Evolutionary conservation across 2,113 vertebrate genomes (phyloP).

Genomic region (Mustela nigripes): DNA sequence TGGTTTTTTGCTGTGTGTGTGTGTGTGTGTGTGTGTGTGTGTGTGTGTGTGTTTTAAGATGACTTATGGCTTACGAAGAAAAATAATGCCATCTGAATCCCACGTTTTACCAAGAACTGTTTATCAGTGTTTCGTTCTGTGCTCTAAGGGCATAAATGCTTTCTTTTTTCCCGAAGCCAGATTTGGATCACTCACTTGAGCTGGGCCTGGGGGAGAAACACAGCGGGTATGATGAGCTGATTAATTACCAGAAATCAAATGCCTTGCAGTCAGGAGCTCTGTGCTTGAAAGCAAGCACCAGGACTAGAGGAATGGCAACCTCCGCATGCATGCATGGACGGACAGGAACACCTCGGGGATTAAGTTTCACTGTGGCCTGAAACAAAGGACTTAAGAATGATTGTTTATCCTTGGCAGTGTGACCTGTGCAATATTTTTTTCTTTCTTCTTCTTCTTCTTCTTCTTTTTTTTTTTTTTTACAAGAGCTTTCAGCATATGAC

Average conservation of each 20-base stretch:
- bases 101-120: slow-evolving; percentile 84
- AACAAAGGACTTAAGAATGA: slow-evolving; percentile 87
- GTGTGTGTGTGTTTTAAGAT: neutral
- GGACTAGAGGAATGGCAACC: slow-evolving; percentile 76
- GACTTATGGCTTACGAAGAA: slow-evolving; percentile 44
- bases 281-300: slow-evolving; percentile 81
- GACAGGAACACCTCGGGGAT: slow-evolving; percentile 82
- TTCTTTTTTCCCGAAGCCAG: slow-evolving; percentile 86
- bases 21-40: too few relatives aligned
- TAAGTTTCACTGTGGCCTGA: slow-evolving; percentile 84
- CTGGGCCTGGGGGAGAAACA: slow-evolving; percentile 86
- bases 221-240: slow-evolving; percentile 89
- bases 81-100: slow-evolving; percentile 82
- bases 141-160: slow-evolving; percentile 84
- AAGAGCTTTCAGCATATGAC: slow-evolving; percentile 82
- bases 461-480: slow-evolving; percentile 80
- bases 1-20: neutral
- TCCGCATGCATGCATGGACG: slow-evolving; percentile 79
- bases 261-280: slow-evolving; percentile 86
- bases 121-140: slow-evolving; percentile 84
- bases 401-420: slow-evolving; percentile 88
- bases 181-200: slow-evolving; percentile 88
- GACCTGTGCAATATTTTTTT: slow-evolving; percentile 81
- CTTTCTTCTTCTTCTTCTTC: slow-evolving; percentile 77
- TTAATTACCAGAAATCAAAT: slow-evolving; percentile 92